Conservation (phyloP, 2,888 invertebrate species). For the Drosophila anceps region DNA sequence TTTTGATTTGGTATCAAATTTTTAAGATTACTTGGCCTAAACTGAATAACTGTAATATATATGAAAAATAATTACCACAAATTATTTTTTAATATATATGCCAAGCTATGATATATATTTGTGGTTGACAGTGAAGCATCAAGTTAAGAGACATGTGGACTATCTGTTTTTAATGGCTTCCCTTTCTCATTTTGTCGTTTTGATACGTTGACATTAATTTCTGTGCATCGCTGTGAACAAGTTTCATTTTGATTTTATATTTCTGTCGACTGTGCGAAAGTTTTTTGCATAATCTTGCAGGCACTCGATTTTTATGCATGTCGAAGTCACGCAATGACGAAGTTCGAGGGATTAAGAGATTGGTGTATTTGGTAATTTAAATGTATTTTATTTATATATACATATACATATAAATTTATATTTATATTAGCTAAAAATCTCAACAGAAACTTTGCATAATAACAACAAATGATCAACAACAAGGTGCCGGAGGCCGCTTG, state of each 20-base stretch:
- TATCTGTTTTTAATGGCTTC: not conserved
- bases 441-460: constrained; percentile 75
- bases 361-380: constrained; percentile 39
- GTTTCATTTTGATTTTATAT: constrained; percentile 44
- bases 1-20: not conserved
- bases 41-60: not conserved
- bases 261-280: constrained; percentile 20
- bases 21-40: not conserved
- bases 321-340: constrained; percentile 22
- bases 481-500: constrained; percentile 50
- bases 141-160: not conserved
- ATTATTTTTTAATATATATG: not conserved
- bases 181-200: not conserved
- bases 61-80: not conserved
- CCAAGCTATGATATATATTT: not conserved
- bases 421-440: constrained; percentile 74
- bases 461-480: constrained; percentile 79
- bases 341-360: constrained; percentile 23
- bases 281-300: constrained; percentile 53
- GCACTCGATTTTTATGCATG: constrained; percentile 36
- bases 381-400: constrained; percentile 29
- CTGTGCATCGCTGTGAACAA: constrained; percentile 4
- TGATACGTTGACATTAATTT: constrained; percentile 25
- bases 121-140: not conserved
- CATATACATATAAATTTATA: constrained; percentile 57